A percentile compares a stretch with the other conserved stretches of the same genome.
Evolutionary conservation across 2,797 vertebrate species (phyloP).

Genomic region (Gouania willdenowi): DNA sequence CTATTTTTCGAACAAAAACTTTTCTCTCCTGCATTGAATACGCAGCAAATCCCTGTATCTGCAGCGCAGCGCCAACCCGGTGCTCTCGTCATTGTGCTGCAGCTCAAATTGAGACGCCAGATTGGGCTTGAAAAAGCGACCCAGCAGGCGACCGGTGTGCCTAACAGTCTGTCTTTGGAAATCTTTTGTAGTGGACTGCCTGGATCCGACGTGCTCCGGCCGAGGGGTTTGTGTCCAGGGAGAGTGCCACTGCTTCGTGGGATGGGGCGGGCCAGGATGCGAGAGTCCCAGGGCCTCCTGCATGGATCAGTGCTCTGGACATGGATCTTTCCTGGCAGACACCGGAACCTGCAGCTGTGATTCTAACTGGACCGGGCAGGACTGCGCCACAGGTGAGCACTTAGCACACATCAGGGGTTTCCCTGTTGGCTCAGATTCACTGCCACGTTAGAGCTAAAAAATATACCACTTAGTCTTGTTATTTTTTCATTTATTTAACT

Average conservation of each 20-base stretch:
- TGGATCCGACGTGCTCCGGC: conserved; percentile 94
- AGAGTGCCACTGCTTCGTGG: conserved; percentile 94
- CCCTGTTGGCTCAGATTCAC: too few relatives aligned
- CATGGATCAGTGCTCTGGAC: conserved; percentile 95
- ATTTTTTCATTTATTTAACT: too few relatives aligned
- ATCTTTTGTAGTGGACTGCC: conserved; percentile 88
- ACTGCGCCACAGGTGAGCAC: conserved; percentile 90
- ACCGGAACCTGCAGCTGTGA: conserved; percentile 91
- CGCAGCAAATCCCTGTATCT: too few relatives aligned
- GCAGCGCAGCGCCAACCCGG: conserved; percentile 13
- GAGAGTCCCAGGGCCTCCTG: conserved; percentile 91
- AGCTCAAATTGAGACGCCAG: conserved; percentile 24
- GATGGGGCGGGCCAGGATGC: conserved; percentile 94
- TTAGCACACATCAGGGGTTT: conserved; percentile 15
- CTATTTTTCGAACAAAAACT: too few relatives aligned
- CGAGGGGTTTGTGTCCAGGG: conserved; percentile 93
- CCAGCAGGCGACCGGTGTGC: conserved; percentile 41
- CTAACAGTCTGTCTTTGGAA: conserved; percentile 36
- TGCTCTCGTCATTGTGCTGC: conserved; percentile 22
- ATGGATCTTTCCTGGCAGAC: conserved; percentile 88
- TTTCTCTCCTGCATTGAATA: too few relatives aligned
- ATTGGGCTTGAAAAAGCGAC: conserved; percentile 18
- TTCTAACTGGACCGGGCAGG: conserved; percentile 93
- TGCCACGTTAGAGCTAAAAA: too few relatives aligned
- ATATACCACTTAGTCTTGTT: too few relatives aligned